Percentiles rank a stretch among this genome's conserved stretches.
Conservation (phyloP, 2,888 invertebrate species). For the Tipula helvola region DNA sequence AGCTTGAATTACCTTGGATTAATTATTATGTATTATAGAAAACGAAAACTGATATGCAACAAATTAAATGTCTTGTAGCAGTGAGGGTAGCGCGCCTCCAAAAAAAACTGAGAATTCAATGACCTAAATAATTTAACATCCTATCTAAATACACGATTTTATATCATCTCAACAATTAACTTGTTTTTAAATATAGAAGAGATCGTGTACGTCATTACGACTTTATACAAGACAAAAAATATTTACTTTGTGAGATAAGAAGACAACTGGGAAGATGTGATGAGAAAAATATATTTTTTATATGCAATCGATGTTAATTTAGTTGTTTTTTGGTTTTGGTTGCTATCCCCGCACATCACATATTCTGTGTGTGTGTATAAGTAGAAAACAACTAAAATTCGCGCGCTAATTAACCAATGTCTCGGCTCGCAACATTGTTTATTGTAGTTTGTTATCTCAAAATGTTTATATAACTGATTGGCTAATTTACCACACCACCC, state of each 20-base stretch:
- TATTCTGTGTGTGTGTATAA: background rate
- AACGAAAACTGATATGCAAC: background rate
- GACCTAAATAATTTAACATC: background rate
- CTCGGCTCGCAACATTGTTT: too few species aligned
- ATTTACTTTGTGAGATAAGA: background rate
- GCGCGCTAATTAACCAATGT: background rate
- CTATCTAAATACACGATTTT: background rate
- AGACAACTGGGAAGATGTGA: background rate
- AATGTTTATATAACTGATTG: too few species aligned
- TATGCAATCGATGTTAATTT: background rate
- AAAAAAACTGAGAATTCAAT: background rate
- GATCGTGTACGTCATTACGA: background rate
- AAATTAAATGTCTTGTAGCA: background rate
- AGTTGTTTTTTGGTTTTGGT: background rate
- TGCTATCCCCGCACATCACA: background rate
- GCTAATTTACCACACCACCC: too few species aligned
- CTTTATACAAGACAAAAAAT: background rate
- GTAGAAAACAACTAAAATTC: background rate
- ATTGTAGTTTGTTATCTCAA: too few species aligned
- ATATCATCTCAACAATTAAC: background rate
- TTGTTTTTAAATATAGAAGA: background rate
- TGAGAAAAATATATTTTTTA: background rate
- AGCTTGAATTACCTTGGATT: too few species aligned
- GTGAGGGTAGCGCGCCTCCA: background rate
- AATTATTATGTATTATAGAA: too few species aligned